Evolutionary conservation across 2,888 invertebrate species (phyloP).

Genomic region (Tetragonula carbonaria): DNA sequence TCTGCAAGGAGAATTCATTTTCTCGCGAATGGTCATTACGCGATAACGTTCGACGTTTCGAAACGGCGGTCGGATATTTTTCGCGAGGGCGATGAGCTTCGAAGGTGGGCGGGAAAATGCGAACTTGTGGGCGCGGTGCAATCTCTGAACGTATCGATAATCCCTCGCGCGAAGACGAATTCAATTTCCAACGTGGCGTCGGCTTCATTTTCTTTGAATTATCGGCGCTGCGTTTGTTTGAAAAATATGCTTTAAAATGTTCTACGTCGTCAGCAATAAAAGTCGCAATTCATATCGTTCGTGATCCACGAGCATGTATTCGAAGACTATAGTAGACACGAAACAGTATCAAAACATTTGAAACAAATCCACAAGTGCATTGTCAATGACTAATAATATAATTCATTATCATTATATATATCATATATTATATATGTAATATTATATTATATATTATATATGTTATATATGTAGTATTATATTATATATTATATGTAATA

Average conservation of each 20-base stretch:
- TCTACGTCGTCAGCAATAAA: not conserved
- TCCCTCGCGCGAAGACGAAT: not conserved
- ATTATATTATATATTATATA: too few relatives aligned
- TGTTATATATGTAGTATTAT: too few relatives aligned
- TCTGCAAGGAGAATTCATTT: not conserved
- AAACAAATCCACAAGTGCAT: too few relatives aligned
- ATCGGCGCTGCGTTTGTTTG: not conserved
- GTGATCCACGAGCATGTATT: too few relatives aligned
- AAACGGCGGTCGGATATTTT: not conserved
- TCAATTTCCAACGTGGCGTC: not conserved
- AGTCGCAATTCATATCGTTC: too few relatives aligned
- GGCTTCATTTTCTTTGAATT: not conserved
- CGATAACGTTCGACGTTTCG: not conserved
- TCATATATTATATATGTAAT: too few relatives aligned
- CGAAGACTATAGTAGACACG: too few relatives aligned
- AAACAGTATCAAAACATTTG: too few relatives aligned
- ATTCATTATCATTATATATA: too few relatives aligned
- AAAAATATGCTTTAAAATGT: not conserved
- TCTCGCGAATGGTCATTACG: not conserved
- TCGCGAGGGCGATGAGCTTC: not conserved
- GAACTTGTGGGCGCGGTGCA: not conserved
- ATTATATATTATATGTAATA: too few relatives aligned
- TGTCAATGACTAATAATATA: too few relatives aligned
- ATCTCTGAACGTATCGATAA: conserved; percentile 1
- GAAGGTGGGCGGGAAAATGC: not conserved